Conservation (phyloP, 2,113 vertebrate species). For the Sturnus vulgaris region DNA sequence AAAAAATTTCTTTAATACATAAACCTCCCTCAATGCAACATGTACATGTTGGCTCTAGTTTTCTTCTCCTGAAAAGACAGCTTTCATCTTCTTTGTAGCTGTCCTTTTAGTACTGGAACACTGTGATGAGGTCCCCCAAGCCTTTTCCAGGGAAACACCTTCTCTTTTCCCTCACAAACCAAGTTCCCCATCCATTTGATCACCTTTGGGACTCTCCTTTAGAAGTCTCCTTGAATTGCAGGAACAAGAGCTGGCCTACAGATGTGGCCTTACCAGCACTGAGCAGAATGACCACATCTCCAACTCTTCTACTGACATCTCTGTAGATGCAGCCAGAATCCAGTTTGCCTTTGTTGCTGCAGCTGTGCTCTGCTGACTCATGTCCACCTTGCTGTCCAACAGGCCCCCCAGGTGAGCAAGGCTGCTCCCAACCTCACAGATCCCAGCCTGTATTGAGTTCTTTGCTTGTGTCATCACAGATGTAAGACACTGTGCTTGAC, state of each 20-base stretch:
- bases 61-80: not conserved
- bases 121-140: not conserved
- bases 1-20: not conserved
- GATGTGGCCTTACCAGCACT: not conserved
- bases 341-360: not conserved
- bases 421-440: not conserved
- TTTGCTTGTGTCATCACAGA: not conserved
- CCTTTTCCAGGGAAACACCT: not conserved
- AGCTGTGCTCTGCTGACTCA: not conserved
- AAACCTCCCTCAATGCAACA: not conserved
- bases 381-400: rapidly evolving
- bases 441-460: not conserved
- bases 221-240: not conserved
- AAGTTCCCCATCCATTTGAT: not conserved
- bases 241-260: not conserved
- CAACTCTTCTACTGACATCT: not conserved
- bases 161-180: not conserved
- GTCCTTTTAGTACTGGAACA: not conserved
- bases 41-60: not conserved
- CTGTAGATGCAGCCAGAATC: not conserved
- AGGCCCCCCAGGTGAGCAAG: not conserved
- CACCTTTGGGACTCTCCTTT: not conserved
- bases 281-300: not conserved
- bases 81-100: not conserved
- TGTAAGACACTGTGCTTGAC: not conserved